Evolutionary conservation across 2,888 invertebrate species (phyloP).

Genomic region (Corbicula japonica): DNA sequence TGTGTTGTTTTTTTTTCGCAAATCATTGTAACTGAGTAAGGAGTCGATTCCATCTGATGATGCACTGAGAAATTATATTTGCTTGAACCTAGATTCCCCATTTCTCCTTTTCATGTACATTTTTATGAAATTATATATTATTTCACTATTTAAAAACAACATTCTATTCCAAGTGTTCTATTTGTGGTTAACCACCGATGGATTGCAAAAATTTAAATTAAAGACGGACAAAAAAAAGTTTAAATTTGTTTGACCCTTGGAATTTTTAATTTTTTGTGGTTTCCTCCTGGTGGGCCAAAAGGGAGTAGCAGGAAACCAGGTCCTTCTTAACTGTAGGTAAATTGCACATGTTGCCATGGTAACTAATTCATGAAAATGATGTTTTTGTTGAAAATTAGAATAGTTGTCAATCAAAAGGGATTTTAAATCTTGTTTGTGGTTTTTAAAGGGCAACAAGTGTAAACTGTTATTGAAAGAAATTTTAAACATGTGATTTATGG

Average conservation of each 20-base stretch:
- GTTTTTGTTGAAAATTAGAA: conserved; percentile 16
- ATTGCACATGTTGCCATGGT: conserved; percentile 30
- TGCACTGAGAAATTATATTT: background rate
- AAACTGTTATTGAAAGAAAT: too few species aligned
- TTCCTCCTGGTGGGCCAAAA: background rate
- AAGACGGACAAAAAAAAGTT: conserved; percentile 1
- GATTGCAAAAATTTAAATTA: conserved; percentile 1
- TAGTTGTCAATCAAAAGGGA: conserved; percentile 24
- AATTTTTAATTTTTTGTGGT: conserved; percentile 7
- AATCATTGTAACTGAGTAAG: too few species aligned
- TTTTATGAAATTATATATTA: background rate
- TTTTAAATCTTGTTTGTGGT: conserved; percentile 3
- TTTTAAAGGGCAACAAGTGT: conserved; percentile 1
- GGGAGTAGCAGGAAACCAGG: conserved; percentile 24
- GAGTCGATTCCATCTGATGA: background rate
- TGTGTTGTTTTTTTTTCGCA: background rate
- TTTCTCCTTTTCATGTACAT: background rate
- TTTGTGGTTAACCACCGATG: too few species aligned
- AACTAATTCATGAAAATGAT: background rate
- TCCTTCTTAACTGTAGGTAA: conserved; percentile 34
- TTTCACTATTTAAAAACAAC: background rate
- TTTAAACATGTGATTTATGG: too few species aligned
- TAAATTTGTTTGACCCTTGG: conserved; percentile 10
- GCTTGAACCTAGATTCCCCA: background rate
- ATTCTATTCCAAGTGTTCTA: background rate